Evolutionary conservation across 2,888 invertebrate species (phyloP).

Genomic region (Lomographa bimaculata): DNA sequence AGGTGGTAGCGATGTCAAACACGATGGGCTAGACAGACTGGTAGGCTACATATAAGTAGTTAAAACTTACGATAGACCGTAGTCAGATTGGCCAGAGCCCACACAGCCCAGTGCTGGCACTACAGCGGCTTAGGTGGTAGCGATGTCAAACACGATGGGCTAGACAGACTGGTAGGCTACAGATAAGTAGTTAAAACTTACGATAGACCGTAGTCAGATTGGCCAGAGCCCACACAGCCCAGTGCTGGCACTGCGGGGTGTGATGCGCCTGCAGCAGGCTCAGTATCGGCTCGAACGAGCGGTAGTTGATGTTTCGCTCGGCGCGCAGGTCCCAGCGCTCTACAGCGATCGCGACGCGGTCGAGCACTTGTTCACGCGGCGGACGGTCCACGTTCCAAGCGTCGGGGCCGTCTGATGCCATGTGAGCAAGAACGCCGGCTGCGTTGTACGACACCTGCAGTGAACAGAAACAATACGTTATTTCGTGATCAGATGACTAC

Average conservation of each 20-base stretch:
- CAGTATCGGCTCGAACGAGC: slow-evolving; percentile 95
- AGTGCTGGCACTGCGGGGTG: slow-evolving; percentile 96
- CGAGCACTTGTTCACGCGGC: slow-evolving; percentile 87
- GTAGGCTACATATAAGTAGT: too few species aligned
- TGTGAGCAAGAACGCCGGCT: slow-evolving; percentile 97
- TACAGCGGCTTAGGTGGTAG: too few species aligned
- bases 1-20: too few species aligned
- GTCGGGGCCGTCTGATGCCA: slow-evolving; percentile 94
- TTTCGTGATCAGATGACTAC: too few species aligned
- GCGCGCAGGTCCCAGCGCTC: slow-evolving; percentile 94
- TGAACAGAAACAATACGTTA: too few species aligned
- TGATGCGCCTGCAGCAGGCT: slow-evolving; percentile 91
- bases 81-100: too few species aligned
- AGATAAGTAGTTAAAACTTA: too few species aligned
- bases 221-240: slow-evolving; percentile 99
- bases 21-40: too few species aligned
- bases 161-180: too few species aligned
- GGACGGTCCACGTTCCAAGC: slow-evolving; percentile 92
- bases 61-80: too few species aligned
- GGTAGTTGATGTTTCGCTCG: slow-evolving; percentile 97
- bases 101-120: too few species aligned
- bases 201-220: slow-evolving; percentile 95
- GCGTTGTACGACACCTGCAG: slow-evolving; percentile 95
- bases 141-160: too few species aligned
- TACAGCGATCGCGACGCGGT: slow-evolving; percentile 91